phyloP scores from a whole-genome alignment of 1,140 invertebrate species.

The Neuroterus valhalla region DNA sequence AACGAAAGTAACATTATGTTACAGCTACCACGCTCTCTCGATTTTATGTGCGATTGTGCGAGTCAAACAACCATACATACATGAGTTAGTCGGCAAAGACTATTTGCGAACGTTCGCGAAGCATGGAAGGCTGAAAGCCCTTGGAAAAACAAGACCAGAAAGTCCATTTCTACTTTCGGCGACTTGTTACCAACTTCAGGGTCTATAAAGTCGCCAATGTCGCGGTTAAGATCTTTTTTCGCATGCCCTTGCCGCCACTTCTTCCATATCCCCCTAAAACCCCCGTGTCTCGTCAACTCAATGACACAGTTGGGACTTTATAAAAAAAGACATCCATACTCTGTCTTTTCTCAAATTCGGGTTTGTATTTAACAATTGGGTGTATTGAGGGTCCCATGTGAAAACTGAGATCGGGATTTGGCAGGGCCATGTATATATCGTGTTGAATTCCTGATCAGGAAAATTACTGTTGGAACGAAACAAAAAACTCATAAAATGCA shows the following conservation, averaged over 20 bases:
- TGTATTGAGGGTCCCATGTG: too few relatives aligned
- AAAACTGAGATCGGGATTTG: too few relatives aligned
- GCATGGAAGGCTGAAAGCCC: slow-evolving; percentile 17
- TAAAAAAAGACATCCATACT: background rate
- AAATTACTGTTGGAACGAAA: too few relatives aligned
- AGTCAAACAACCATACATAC: background rate
- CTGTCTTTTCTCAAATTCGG: too few relatives aligned
- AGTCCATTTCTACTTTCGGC: slow-evolving; percentile 29
- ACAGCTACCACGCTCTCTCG: background rate
- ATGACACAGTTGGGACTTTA: background rate
- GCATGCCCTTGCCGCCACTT: background rate
- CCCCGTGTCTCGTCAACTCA: background rate
- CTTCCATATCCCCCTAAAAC: background rate
- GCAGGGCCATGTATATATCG: too few relatives aligned
- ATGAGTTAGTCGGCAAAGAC: slow-evolving; percentile 9
- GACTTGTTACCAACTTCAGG: slow-evolving; percentile 25
- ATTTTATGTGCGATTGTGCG: background rate
- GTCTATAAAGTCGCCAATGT: slow-evolving; percentile 28
- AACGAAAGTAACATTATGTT: slow-evolving; percentile 17
- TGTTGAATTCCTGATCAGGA: too few relatives aligned
- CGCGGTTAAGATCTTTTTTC: slow-evolving; percentile 17
- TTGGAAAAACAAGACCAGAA: slow-evolving; percentile 31
- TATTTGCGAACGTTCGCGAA: slow-evolving; percentile 21
- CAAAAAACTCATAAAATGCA: too few relatives aligned
- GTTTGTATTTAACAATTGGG: too few relatives aligned